phyloP scores from a whole-genome alignment of 2,888 invertebrate genomes.

The Dolichomitus sp. region DNA sequence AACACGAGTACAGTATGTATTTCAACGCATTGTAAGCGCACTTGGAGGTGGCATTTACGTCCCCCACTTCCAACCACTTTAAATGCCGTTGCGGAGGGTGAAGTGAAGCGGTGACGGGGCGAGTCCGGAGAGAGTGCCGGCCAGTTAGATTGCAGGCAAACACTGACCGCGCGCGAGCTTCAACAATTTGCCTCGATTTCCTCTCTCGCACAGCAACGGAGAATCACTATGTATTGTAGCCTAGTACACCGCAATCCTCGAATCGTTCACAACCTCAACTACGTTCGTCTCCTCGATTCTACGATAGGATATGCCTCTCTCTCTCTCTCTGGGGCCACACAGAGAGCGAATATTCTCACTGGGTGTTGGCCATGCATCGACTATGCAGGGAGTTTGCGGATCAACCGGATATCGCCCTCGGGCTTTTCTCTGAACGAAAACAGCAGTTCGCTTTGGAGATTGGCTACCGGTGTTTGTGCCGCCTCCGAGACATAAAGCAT shows the following conservation, averaged over 20 bases:
- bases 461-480: slow-evolving; percentile 27
- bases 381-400: slow-evolving; percentile 14
- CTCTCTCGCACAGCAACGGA: background rate
- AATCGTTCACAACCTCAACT: slow-evolving; percentile 30
- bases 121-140: slow-evolving; percentile 28
- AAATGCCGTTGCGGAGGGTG: slow-evolving; percentile 8
- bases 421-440: slow-evolving; percentile 37
- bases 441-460: slow-evolving; percentile 14
- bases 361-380: background rate
- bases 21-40: slow-evolving; percentile 38
- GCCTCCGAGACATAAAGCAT: slow-evolving; percentile 1
- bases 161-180: slow-evolving; percentile 31
- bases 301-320: slow-evolving; percentile 16
- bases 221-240: background rate
- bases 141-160: slow-evolving; percentile 51
- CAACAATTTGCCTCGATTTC: slow-evolving; percentile 29
- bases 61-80: background rate
- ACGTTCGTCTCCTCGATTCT: slow-evolving; percentile 13
- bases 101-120: background rate
- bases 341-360: slow-evolving; percentile 44
- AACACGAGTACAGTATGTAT: slow-evolving; percentile 23
- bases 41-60: slow-evolving; percentile 33
- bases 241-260: slow-evolving; percentile 23
- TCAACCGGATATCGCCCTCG: slow-evolving; percentile 37
- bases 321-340: background rate